A percentile compares a stretch with the other conserved stretches of the same genome.
Evolutionary conservation across 2,797 vertebrate species (phyloP).

Genomic region (Molothrus ater): DNA sequence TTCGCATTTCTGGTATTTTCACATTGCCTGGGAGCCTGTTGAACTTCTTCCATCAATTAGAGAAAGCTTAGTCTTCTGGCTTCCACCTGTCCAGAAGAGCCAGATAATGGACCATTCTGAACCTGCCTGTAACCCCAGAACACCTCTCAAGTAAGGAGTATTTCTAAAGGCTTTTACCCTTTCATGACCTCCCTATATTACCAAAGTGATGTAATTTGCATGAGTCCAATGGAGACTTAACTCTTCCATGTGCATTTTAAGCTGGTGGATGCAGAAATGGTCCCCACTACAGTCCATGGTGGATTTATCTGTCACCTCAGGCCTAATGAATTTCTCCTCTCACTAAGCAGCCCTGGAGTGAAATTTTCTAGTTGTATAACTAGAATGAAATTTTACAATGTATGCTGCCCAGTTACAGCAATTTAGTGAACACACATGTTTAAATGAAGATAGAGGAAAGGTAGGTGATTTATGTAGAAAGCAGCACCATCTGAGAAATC

Average conservation of each 20-base stretch:
- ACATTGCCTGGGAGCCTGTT: constrained; percentile 19
- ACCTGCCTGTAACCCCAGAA: background rate
- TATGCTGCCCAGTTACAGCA: background rate
- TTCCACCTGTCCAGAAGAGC: background rate
- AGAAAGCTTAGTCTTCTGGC: background rate
- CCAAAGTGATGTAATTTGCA: background rate
- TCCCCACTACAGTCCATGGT: rapidly evolving
- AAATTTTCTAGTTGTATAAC: background rate
- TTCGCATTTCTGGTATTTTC: background rate
- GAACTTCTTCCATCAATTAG: constrained; percentile 28
- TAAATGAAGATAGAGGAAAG: background rate
- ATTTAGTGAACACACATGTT: background rate
- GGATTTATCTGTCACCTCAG: background rate
- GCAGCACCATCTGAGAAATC: background rate
- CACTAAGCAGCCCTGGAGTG: background rate
- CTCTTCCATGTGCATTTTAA: background rate
- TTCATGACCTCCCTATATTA: background rate
- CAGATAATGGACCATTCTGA: background rate
- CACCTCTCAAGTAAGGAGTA: background rate
- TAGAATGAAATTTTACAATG: background rate
- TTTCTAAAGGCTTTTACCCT: constrained; percentile 4
- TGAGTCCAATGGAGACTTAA: background rate
- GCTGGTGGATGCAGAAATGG: background rate
- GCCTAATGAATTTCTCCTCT: background rate
- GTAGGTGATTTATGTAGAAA: background rate